These are phyloP conservation scores for Platycercus adscitus DNA, from an alignment of 2,113 vertebrate species.

Conservation along the genomic window DNA sequence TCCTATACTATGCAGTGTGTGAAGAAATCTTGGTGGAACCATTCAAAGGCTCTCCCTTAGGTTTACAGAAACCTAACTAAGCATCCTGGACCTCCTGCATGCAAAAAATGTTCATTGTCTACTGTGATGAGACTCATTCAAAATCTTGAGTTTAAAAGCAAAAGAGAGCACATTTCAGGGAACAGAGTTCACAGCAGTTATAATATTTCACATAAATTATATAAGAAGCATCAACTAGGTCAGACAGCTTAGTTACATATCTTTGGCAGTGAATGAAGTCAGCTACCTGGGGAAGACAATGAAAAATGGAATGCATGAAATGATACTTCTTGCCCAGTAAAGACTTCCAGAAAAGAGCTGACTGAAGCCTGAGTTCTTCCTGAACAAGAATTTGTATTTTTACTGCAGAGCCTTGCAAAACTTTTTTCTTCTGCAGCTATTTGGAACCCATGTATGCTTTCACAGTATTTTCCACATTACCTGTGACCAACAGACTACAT, in stretches of 20 bases:
- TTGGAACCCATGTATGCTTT: background rate
- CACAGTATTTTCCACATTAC: background rate
- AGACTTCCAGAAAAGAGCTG: background rate
- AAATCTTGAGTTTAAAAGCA: background rate
- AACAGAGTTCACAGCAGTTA: background rate
- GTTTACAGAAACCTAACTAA: background rate
- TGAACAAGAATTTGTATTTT: background rate
- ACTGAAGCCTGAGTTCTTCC: background rate
- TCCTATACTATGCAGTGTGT: background rate
- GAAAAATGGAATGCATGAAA: background rate
- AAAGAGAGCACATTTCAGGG: background rate
- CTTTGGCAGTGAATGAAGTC: background rate
- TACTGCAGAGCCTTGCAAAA: background rate
- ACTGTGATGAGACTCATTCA: background rate
- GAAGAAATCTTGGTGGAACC: background rate
- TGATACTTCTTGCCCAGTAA: background rate
- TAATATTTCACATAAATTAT: conserved; percentile 2
- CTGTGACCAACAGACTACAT: background rate
- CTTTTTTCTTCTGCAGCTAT: background rate
- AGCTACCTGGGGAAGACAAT: background rate
- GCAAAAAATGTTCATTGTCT: background rate
- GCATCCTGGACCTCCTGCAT: background rate
- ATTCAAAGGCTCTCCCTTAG: background rate
- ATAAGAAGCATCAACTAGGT: background rate
- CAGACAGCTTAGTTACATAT: background rate